Conservation (phyloP, 2,113 vertebrate species). For the Cephalophus harveyi region DNA sequence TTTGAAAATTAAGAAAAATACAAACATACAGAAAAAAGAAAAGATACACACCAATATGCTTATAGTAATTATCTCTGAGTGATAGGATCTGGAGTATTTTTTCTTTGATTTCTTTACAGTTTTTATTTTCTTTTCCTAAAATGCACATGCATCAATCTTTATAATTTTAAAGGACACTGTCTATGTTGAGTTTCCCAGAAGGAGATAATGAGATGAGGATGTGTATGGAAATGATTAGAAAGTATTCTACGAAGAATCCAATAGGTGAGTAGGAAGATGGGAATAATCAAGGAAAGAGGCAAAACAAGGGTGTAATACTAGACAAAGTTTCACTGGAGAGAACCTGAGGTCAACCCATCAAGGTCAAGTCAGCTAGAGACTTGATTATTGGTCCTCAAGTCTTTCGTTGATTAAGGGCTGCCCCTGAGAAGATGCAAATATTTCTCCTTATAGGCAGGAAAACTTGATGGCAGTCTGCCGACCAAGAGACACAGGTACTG, state of each 20-base stretch:
- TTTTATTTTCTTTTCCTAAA: background rate
- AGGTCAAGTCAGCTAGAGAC: background rate
- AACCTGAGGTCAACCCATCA: background rate
- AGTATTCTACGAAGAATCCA: background rate
- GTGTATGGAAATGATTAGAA: background rate
- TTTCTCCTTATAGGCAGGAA: background rate
- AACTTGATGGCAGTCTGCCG: background rate
- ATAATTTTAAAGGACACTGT: background rate
- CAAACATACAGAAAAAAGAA: background rate
- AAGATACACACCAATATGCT: background rate
- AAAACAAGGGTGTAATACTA: background rate
- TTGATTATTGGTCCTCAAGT: background rate
- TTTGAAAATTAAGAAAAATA: constrained; percentile 29
- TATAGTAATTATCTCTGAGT: background rate
- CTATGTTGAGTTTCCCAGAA: background rate
- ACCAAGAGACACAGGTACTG: background rate
- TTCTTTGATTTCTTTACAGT: background rate
- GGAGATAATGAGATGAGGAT: background rate
- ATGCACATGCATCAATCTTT: background rate
- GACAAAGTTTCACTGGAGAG: background rate
- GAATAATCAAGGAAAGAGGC: background rate
- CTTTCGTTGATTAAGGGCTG: background rate
- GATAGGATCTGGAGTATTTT: background rate
- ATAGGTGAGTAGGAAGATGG: background rate
- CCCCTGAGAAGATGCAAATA: background rate